Conservation (phyloP, 2,113 vertebrate species). For the Pipra filicauda region DNA sequence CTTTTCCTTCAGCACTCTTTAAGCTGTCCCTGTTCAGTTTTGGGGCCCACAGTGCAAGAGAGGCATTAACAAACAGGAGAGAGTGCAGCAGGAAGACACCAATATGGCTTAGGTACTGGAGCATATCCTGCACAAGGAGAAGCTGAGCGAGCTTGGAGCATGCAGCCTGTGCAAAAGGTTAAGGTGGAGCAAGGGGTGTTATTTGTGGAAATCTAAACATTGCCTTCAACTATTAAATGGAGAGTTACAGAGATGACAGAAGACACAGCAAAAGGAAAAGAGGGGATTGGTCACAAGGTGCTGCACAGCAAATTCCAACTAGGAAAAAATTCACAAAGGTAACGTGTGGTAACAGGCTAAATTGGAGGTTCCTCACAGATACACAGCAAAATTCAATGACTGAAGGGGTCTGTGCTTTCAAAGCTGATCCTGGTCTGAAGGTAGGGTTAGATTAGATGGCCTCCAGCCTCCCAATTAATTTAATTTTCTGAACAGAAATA, state of each 20-base stretch:
- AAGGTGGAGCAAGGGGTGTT: neutral
- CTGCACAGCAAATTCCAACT: neutral
- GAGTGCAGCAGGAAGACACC: neutral
- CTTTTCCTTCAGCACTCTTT: neutral
- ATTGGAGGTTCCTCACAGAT: neutral
- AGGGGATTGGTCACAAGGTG: neutral
- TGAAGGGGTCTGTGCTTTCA: neutral
- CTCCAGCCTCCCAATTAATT: neutral
- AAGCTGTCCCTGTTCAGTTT: neutral
- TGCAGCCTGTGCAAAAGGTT: neutral
- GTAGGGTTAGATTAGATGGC: neutral
- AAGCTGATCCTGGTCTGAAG: neutral
- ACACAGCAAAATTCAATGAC: neutral
- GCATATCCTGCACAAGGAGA: neutral
- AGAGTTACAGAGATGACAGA: neutral
- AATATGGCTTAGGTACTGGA: neutral
- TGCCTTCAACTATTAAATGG: neutral
- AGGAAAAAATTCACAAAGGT: neutral
- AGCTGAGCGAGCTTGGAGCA: rapidly evolving
- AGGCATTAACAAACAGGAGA: neutral
- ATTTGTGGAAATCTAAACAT: neutral
- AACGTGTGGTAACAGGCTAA: neutral
- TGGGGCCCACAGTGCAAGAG: neutral
- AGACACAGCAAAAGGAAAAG: neutral
- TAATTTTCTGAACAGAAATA: neutral